phyloP scores from a whole-genome alignment of 2,113 vertebrate species.

The Scolopax mira region DNA sequence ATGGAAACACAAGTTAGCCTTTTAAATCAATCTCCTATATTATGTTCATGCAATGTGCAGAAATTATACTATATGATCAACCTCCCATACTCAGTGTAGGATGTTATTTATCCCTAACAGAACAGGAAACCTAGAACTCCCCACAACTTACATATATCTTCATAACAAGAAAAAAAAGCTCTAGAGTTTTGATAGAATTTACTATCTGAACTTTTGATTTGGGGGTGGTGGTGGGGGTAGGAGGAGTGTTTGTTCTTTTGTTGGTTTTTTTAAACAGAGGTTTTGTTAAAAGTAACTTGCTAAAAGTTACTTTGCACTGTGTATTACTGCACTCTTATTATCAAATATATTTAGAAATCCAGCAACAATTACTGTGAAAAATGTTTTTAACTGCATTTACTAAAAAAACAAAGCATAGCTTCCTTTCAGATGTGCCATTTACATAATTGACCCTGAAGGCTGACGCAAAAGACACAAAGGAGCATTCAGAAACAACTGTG shows the following conservation, averaged over 20 bases:
- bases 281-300: neutral
- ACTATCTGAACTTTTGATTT: neutral
- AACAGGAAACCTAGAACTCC: neutral
- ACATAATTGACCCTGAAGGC: neutral
- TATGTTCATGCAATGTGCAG: neutral
- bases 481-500: neutral
- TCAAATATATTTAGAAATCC: neutral
- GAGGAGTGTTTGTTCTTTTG: neutral
- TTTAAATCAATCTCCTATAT: neutral
- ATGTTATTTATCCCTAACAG: neutral
- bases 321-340: neutral
- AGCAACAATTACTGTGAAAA: neutral
- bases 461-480: neutral
- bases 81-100: fast-evolving
- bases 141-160: neutral
- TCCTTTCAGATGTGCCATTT: neutral
- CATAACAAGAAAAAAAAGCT: neutral
- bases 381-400: neutral
- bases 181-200: neutral
- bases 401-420: neutral
- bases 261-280: neutral
- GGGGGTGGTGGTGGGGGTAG: too few species aligned
- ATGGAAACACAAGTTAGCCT: neutral
- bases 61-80: neutral
- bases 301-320: neutral